A percentile compares a stretch with the other conserved stretches of the same genome.
phyloP scores from a whole-genome alignment of 2,888 invertebrate species.

The Leucophenga montana region DNA sequence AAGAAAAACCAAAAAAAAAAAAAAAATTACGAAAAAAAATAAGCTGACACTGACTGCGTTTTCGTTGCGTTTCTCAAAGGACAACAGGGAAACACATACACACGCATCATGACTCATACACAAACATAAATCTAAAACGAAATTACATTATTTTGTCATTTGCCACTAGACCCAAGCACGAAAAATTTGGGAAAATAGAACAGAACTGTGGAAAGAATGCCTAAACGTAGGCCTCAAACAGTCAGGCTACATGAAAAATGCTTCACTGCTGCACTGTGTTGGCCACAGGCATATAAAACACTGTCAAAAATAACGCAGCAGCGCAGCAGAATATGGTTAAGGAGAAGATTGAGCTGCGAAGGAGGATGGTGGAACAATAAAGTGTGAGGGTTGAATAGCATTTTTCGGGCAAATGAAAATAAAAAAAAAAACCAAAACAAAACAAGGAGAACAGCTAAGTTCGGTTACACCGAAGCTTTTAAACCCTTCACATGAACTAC shows the following conservation, averaged over 20 bases:
- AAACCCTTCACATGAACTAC: too few species aligned
- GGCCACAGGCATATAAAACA: conserved; percentile 60
- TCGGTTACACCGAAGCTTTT: too few species aligned
- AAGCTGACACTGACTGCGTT: conserved; percentile 48
- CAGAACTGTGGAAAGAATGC: background rate
- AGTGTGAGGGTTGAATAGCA: background rate
- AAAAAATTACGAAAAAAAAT: background rate
- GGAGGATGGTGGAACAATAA: background rate
- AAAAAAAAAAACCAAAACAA: conserved; percentile 24
- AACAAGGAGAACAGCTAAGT: background rate
- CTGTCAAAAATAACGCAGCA: conserved; percentile 62
- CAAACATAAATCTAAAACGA: conserved; percentile 60
- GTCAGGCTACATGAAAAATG: conserved; percentile 22
- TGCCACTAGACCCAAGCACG: conserved; percentile 23
- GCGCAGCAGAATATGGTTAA: conserved; percentile 31
- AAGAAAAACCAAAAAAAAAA: background rate
- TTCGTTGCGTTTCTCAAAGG: conserved; percentile 44
- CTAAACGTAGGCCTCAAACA: background rate
- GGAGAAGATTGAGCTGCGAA: background rate
- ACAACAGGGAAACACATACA: conserved; percentile 37
- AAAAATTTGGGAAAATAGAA: conserved; percentile 8
- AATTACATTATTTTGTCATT: conserved; percentile 66
- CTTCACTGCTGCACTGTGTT: conserved; percentile 54
- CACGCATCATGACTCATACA: conserved; percentile 51
- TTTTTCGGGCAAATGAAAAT: background rate